Base-by-base conservation (phyloP, 53 echinoderm and acorn worm genomes). In the Paracentrotus lividus region DNA sequence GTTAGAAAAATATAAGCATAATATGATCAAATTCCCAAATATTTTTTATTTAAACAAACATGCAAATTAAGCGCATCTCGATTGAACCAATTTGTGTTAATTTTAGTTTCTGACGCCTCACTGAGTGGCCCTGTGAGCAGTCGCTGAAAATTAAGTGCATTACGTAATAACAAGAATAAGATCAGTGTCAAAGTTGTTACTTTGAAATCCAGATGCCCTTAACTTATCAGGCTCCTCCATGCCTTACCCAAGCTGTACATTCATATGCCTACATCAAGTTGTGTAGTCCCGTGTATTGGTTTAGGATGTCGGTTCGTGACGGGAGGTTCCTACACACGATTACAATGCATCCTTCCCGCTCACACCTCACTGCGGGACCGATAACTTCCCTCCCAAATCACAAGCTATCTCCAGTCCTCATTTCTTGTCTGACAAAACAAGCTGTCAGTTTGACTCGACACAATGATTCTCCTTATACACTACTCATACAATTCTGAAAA, bases 251-350 rank as follows among this genome's bases (percentile, higher is more conserved):
- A n/a, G 12, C 5, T 7, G 36, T 72, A 36, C 12, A 72, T 16
- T 38, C 72, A 51, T 51, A 47, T 7, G 81, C 47, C 81, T 27
- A 81, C n/a, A 38, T 29, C 32, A 56, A 34, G 56, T 7, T 86
- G 64, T 44, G 57, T 42, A 75, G 90, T 90, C 90, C 72, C 90
- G 32, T 72, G 16, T 90, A 72, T 75, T 75, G 49, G 72, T 90
- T 90, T 90, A 90, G 90, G 90, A 90, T 90, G 90, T 72, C 8
- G 49, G 90, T 33, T 42, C 90, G 90, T 90, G 90, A 90, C 72
- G 66, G 90, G 90, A 51, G 90, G 90, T 90, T 90, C 90, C 90
- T 90, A 66, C 33, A 24, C 31, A 32, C 72, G 7, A 72, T 49
- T 90, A 72, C 68, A 53, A 47, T 42, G 72, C 52, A 90, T 90